Evolutionary conservation across 2,113 vertebrate genomes (phyloP).

Genomic region (Dromiciops gliroides): DNA sequence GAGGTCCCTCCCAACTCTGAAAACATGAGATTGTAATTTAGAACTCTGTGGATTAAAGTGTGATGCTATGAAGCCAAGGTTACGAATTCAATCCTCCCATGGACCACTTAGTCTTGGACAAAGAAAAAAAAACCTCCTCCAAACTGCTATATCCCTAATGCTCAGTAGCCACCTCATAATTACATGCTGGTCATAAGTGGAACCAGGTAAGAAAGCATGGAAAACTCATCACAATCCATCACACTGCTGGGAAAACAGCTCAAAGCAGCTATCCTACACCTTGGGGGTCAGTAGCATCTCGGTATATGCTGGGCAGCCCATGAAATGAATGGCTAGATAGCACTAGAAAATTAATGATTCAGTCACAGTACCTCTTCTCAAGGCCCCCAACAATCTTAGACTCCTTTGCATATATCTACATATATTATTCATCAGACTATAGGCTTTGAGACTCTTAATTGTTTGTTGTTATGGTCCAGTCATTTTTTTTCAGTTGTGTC

Average conservation of each 20-base stretch:
- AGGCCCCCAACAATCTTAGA: not conserved
- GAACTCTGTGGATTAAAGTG: not conserved
- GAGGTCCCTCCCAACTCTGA: not conserved
- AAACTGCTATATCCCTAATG: not conserved
- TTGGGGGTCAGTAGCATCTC: not conserved
- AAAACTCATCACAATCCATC: conserved; percentile 2
- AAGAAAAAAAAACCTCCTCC: not conserved
- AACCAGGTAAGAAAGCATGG: not conserved
- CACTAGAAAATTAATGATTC: not conserved
- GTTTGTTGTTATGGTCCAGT: not conserved
- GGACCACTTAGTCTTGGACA: not conserved
- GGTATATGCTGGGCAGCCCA: not conserved
- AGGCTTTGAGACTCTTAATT: not conserved
- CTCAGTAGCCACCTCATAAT: not conserved
- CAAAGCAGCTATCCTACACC: not conserved
- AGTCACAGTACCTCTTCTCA: not conserved
- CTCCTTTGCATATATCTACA: not conserved
- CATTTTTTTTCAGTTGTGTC: not conserved
- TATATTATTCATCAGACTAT: not conserved
- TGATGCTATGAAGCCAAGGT: not conserved
- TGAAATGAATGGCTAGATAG: not conserved
- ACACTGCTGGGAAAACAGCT: not conserved
- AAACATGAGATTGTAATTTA: not conserved
- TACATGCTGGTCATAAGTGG: not conserved
- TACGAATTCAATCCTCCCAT: not conserved